Evolutionary conservation across 2,797 vertebrate species (phyloP).

Genomic region (Masticophis lateralis): DNA sequence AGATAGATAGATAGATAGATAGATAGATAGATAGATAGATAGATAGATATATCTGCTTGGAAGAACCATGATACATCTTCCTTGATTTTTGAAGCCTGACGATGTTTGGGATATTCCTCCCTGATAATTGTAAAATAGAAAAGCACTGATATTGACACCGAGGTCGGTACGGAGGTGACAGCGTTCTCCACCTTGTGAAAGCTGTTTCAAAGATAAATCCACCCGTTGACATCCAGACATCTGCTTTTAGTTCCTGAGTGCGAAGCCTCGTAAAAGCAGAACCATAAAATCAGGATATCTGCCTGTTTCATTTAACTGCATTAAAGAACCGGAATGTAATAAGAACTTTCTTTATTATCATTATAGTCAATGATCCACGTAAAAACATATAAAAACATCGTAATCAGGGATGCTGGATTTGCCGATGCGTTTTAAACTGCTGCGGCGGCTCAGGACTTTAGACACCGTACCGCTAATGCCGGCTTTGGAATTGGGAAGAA

Average conservation of each 20-base stretch:
- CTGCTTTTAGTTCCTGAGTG: neutral
- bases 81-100: neutral
- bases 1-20: no score
- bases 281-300: neutral
- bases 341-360: neutral
- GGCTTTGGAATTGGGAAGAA: neutral
- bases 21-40: no score
- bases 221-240: neutral
- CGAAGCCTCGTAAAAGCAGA: neutral
- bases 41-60: neutral
- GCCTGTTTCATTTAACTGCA: neutral
- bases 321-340: neutral
- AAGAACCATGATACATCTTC: neutral
- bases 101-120: neutral
- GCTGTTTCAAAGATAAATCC: neutral
- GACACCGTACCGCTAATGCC: neutral
- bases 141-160: neutral
- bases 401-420: neutral
- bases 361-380: neutral
- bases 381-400: neutral
- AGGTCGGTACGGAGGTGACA: neutral
- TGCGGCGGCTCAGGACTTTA: neutral
- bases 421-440: neutral
- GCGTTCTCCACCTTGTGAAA: neutral
- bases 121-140: neutral